Percentiles rank a stretch among this genome's conserved stretches.
Conservation (phyloP, 2,888 invertebrate genomes). For the Quadroppia sp. region DNA sequence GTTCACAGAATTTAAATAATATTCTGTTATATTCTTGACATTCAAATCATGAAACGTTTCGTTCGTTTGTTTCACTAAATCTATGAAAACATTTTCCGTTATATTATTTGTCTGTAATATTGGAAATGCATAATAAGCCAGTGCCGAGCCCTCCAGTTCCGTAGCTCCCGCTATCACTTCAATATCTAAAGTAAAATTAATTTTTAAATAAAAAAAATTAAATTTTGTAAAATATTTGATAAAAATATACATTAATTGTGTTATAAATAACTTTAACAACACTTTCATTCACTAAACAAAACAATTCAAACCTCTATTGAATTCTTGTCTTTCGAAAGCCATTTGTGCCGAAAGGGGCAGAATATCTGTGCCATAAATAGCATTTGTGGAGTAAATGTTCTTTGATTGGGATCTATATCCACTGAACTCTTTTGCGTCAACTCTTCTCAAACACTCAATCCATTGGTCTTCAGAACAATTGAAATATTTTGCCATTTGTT, state of each 20-base stretch:
- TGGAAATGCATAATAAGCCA: background rate
- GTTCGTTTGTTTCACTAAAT: background rate
- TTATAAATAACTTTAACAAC: too few relatives aligned
- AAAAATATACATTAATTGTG: too few relatives aligned
- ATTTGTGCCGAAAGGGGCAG: background rate
- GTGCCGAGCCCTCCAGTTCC: background rate
- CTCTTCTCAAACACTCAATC: constrained; percentile 28
- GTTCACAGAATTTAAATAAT: background rate
- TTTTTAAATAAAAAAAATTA: too few relatives aligned
- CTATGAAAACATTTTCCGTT: background rate
- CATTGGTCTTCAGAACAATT: constrained; percentile 19
- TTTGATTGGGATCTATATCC: too few relatives aligned
- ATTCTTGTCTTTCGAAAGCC: background rate
- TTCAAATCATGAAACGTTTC: background rate
- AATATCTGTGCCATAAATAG: background rate
- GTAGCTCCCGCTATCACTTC: background rate
- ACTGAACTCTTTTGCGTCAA: background rate
- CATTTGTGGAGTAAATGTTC: too few relatives aligned
- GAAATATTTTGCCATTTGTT: background rate
- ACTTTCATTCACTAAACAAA: too few relatives aligned
- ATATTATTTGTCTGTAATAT: background rate
- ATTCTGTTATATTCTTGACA: background rate
- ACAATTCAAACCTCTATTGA: background rate
- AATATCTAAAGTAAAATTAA: background rate
- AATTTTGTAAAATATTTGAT: too few relatives aligned